Evolutionary conservation across 1,140 invertebrate species (phyloP).

Genomic region (Meloidogyne chitwoodi): DNA sequence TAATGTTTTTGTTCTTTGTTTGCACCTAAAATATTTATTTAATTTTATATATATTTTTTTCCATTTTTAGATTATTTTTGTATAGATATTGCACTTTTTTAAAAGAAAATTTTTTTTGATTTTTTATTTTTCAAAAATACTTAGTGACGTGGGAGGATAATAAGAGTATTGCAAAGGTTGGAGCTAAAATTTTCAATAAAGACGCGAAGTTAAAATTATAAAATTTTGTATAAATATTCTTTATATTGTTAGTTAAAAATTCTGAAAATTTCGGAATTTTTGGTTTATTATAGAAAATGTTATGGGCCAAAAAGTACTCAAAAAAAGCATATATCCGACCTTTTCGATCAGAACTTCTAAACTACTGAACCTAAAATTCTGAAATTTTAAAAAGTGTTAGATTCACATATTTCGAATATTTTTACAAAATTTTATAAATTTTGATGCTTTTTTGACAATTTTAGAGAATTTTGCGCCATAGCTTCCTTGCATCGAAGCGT

Average conservation of each 20-base stretch:
- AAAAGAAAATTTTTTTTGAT: background rate
- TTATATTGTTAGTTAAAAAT: background rate
- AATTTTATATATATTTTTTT: background rate
- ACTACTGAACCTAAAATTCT: background rate
- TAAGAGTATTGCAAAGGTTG: background rate
- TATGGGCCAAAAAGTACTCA: background rate
- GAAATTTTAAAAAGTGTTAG: background rate
- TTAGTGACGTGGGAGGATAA: background rate
- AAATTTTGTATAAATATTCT: background rate
- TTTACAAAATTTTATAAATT: background rate
- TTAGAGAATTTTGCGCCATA: background rate
- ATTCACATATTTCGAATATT: background rate
- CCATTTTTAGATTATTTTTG: background rate
- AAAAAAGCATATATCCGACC: too few relatives aligned
- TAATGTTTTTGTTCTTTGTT: too few relatives aligned
- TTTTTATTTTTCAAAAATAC: background rate
- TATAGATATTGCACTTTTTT: background rate
- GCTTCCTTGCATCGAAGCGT: background rate
- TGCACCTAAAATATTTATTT: too few relatives aligned
- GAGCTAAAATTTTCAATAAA: background rate
- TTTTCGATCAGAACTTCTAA: background rate
- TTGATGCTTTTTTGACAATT: background rate
- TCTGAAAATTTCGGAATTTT: background rate
- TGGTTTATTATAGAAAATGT: background rate
- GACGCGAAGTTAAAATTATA: background rate